phyloP scores from a whole-genome alignment of 2,797 vertebrate species.

The Lophius americanus region DNA sequence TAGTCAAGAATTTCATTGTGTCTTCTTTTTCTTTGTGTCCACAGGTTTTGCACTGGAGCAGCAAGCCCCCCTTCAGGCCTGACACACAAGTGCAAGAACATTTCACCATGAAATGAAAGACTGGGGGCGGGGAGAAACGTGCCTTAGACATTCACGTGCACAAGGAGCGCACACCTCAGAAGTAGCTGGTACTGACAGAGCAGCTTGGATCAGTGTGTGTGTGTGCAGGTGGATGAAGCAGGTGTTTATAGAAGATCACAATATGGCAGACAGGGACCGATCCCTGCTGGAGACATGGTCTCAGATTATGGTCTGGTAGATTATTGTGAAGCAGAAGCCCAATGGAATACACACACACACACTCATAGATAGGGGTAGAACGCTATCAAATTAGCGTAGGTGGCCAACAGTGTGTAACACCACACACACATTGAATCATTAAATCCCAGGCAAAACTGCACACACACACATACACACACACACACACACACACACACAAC shows the following conservation, averaged over 20 bases:
- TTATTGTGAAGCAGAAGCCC: constrained; percentile 45
- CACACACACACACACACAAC: constrained; percentile 42
- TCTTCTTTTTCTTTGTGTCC: constrained; percentile 23
- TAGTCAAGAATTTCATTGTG: too few relatives aligned
- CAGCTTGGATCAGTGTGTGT: not conserved
- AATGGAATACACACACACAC: constrained; percentile 32
- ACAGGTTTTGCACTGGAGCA: constrained; percentile 43
- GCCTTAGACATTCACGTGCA: too few relatives aligned
- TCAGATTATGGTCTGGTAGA: constrained; percentile 59
- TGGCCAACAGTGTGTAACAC: constrained; percentile 55
- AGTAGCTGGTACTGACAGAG: too few relatives aligned
- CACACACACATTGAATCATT: constrained; percentile 27
- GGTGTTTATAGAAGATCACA: constrained; percentile 26
- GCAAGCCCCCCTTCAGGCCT: not conserved
- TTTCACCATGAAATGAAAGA: constrained; percentile 14
- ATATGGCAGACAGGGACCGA: constrained; percentile 43
- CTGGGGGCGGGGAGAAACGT: too few relatives aligned
- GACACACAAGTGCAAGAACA: constrained; percentile 7
- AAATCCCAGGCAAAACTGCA: constrained; percentile 42
- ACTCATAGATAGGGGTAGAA: constrained; percentile 40
- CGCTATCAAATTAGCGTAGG: constrained; percentile 72
- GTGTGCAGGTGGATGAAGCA: constrained; percentile 38
- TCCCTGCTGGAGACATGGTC: constrained; percentile 30
- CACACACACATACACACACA: constrained; percentile 24
- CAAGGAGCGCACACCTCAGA: too few relatives aligned